Conservation (phyloP, 2,113 vertebrate species). For the Oreochromis spilurus region DNA sequence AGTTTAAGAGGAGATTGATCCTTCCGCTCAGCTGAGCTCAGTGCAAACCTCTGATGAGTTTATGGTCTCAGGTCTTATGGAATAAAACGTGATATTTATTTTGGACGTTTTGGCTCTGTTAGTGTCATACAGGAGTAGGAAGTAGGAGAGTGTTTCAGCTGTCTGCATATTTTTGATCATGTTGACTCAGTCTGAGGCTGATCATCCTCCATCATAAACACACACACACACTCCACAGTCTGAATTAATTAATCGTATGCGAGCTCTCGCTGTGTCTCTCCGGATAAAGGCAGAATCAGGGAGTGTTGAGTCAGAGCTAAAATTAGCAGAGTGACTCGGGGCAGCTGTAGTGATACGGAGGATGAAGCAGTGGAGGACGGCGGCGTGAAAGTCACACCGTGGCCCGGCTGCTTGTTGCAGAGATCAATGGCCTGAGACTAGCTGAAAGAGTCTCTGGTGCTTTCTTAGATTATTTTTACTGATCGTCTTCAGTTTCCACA, state of each 20-base stretch:
- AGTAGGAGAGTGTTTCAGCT: background rate
- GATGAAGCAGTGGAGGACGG: background rate
- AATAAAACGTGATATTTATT: background rate
- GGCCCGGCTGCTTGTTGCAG: background rate
- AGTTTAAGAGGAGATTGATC: background rate
- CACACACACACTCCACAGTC: background rate
- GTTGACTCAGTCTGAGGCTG: background rate
- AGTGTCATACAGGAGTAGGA: background rate
- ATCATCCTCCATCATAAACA: background rate
- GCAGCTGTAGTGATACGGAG: background rate
- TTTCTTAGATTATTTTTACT: background rate
- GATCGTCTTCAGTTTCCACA: background rate
- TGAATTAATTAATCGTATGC: background rate
- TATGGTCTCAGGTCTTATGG: background rate
- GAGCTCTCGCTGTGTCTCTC: background rate
- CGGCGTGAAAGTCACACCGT: background rate
- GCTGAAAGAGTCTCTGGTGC: background rate
- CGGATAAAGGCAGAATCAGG: background rate
- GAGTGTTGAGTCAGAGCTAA: background rate
- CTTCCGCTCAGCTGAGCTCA: background rate
- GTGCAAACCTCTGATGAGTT: background rate
- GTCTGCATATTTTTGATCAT: background rate
- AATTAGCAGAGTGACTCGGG: background rate
- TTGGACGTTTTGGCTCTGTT: background rate
- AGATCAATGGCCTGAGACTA: background rate